A percentile compares a stretch with the other conserved stretches of the same genome.
phyloP scores from a whole-genome alignment of 2,888 invertebrate species.

The Metellina segmentata region DNA sequence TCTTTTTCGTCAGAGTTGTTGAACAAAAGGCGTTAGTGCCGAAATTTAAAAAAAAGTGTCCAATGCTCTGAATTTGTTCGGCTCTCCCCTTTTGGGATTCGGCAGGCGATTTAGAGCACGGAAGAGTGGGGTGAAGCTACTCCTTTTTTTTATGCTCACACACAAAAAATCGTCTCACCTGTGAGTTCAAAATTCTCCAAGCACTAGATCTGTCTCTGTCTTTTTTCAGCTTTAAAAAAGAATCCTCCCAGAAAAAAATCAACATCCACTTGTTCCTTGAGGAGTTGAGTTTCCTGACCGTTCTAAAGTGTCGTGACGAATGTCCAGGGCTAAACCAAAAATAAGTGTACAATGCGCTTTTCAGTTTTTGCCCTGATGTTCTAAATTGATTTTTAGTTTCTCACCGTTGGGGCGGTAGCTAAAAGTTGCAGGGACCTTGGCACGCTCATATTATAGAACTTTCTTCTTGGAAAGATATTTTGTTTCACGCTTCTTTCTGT shows the following conservation, averaged over 20 bases:
- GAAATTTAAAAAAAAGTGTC: conserved; percentile 31
- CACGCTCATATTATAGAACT: no score
- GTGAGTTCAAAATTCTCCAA: conserved; percentile 38
- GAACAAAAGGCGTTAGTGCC: conserved; percentile 59
- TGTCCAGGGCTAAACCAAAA: neutral
- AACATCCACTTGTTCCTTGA: neutral
- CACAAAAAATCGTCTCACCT: conserved; percentile 2
- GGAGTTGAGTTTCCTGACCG: neutral
- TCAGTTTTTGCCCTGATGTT: no score
- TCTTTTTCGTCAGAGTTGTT: conserved; percentile 14
- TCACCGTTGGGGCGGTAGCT: no score
- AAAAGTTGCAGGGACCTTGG: no score
- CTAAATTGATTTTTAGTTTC: no score
- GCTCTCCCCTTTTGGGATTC: conserved; percentile 21
- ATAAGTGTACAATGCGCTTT: neutral
- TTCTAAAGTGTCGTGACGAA: neutral
- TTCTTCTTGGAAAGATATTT: no score
- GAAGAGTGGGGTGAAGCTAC: conserved; percentile 22
- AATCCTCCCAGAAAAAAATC: neutral
- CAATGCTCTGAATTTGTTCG: neutral
- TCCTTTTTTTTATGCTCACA: neutral
- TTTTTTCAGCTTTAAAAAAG: neutral
- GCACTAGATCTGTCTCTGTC: neutral
- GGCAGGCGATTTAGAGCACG: conserved; percentile 39
- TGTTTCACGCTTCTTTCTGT: no score